These are phyloP conservation scores for Trichomycterus rosablanca DNA, from an alignment of 2,113 vertebrate genomes.

Conservation along the genomic window DNA sequence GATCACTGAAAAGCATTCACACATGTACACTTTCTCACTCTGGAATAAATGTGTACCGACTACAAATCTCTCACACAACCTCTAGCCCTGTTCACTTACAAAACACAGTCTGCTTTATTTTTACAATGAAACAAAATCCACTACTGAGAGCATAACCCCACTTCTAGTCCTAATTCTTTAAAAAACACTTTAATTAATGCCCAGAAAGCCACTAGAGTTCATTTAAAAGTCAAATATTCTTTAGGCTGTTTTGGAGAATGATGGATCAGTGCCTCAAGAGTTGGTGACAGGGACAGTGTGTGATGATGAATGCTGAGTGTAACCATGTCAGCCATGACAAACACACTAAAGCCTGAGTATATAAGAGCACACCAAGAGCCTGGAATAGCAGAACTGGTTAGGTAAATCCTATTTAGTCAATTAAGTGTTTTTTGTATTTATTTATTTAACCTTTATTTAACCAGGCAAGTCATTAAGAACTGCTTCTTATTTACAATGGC, in stretches of 20 bases:
- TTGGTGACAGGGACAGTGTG: slow-evolving; percentile 7
- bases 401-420: not conserved
- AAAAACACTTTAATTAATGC: slow-evolving; percentile 6
- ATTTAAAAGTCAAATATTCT: not conserved
- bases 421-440: no score
- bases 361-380: not conserved
- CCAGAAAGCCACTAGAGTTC: not conserved
- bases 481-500: no score
- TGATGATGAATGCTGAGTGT: not conserved
- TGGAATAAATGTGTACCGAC: not conserved
- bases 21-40: not conserved
- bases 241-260: slow-evolving; percentile 11
- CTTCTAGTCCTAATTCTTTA: not conserved
- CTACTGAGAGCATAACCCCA: no score
- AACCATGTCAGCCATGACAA: not conserved
- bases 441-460: no score
- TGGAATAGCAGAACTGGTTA: not conserved
- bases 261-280: slow-evolving; percentile 20
- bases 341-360: not conserved
- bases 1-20: slow-evolving; percentile 4
- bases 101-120: no score
- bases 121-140: no score
- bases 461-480: no score
- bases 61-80: not conserved
- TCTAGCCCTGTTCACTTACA: not conserved